These are phyloP conservation scores for Peribatodes rhomboidaria DNA, from an alignment of 2,888 invertebrate species.

Conservation along the genomic window DNA sequence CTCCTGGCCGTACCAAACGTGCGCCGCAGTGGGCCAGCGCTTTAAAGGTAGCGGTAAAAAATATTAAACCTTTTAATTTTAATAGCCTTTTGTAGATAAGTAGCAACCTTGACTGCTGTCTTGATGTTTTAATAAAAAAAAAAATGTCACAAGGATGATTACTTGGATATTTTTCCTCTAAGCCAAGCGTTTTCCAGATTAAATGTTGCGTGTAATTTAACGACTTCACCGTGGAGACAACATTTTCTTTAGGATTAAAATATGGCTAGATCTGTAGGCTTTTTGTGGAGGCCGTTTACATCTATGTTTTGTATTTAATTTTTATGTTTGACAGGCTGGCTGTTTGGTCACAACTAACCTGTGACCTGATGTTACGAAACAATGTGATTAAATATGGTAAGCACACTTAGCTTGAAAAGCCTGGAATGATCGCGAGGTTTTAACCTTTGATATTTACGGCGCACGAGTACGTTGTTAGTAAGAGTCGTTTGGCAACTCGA, in stretches of 20 bases:
- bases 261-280: conserved; percentile 17
- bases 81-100: neutral
- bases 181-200: conserved; percentile 56
- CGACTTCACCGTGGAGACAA: conserved; percentile 57
- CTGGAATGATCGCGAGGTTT: no score
- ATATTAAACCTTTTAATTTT: neutral
- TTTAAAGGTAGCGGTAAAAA: no score
- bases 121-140: conserved; percentile 31
- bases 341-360: no score
- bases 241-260: conserved; percentile 54
- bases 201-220: conserved; percentile 70
- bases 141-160: conserved; percentile 47
- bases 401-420: no score
- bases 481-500: no score
- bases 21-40: no score
- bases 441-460: no score
- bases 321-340: no score
- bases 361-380: no score
- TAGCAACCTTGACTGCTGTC: neutral
- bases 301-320: neutral
- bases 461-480: no score
- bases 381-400: no score
- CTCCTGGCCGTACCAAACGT: no score
- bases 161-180: conserved; percentile 56
- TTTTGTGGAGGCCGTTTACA: neutral